Percentiles rank a stretch among this genome's conserved stretches.
Evolutionary conservation across 2,888 invertebrate genomes (phyloP).

Genomic region (Tholera decimalis): DNA sequence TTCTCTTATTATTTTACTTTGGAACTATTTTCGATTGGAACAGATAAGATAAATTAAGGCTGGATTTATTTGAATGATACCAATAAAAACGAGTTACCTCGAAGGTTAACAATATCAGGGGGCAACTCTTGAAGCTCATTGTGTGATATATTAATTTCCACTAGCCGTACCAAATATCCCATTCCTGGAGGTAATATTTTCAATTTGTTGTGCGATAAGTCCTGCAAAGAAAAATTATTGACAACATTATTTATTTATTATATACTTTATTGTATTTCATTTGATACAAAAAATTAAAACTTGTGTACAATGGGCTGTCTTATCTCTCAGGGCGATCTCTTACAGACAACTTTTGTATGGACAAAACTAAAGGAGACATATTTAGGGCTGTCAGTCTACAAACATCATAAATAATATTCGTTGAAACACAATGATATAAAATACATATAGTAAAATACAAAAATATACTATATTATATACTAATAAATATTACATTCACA

Average conservation of each 20-base stretch:
- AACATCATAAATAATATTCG: no score
- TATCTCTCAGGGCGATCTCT: no score
- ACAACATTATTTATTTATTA: background rate
- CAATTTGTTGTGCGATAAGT: conserved; percentile 95
- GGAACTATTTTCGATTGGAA: conserved; percentile 8
- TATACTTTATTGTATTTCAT: no score
- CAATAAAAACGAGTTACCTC: conserved; percentile 92
- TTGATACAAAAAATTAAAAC: no score
- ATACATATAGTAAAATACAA: no score
- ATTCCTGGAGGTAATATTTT: conserved; percentile 94
- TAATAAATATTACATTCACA: no score
- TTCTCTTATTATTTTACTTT: conserved; percentile 6
- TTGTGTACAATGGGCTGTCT: no score
- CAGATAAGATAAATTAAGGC: background rate
- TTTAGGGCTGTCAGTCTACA: no score
- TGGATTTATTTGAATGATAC: background rate
- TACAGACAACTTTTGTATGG: no score
- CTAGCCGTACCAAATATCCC: conserved; percentile 95
- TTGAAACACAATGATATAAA: no score
- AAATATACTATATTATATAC: no score
- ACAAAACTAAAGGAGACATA: no score
- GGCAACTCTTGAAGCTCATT: conserved; percentile 95
- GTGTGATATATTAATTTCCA: conserved; percentile 94
- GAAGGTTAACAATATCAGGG: conserved; percentile 95
- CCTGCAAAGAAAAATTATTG: conserved; percentile 87